Conservation (phyloP, 2,888 invertebrate genomes). For the Plutella xylostella region DNA sequence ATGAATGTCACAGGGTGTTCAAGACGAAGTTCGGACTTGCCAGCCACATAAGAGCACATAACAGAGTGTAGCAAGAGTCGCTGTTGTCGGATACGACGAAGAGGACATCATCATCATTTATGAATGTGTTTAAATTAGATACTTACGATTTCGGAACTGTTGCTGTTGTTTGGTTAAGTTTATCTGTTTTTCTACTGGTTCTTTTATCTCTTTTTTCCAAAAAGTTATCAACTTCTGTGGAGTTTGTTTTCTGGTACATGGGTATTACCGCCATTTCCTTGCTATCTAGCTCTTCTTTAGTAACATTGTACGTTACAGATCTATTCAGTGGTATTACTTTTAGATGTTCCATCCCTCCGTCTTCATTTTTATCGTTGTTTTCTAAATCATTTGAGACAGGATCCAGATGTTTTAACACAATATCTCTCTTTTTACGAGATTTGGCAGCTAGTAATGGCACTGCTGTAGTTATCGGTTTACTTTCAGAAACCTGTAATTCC, state of each 20-base stretch:
- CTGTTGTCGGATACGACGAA: too few relatives aligned
- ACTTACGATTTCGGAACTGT: slow-evolving; percentile 63
- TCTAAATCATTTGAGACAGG: slow-evolving; percentile 25
- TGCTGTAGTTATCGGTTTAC: slow-evolving; percentile 12
- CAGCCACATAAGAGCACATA: too few relatives aligned
- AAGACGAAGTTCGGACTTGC: too few relatives aligned
- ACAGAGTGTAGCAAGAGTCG: too few relatives aligned
- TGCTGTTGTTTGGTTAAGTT: slow-evolving; percentile 61
- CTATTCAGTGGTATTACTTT: slow-evolving; percentile 42
- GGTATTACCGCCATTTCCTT: slow-evolving; percentile 48
- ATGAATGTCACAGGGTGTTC: too few relatives aligned
- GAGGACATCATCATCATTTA: too few relatives aligned
- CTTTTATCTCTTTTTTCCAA: slow-evolving; percentile 57
- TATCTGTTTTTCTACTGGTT: slow-evolving; percentile 62
- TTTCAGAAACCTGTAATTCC: slow-evolving; percentile 37
- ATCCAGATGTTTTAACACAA: slow-evolving; percentile 30
- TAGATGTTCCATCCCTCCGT: slow-evolving; percentile 33
- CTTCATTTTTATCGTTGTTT: slow-evolving; percentile 31
- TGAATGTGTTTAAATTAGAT: neutral
- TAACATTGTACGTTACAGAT: neutral
- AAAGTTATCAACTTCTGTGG: slow-evolving; percentile 47
- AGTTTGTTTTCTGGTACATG: slow-evolving; percentile 47
- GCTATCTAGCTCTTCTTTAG: slow-evolving; percentile 10
- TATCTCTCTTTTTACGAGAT: slow-evolving; percentile 42
- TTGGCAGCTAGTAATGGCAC: slow-evolving; percentile 21